Percentiles rank a stretch among this genome's conserved stretches.
These are phyloP conservation scores for Eospalax fontanierii DNA, from an alignment of 2,797 vertebrate species.

Conservation along the genomic window DNA sequence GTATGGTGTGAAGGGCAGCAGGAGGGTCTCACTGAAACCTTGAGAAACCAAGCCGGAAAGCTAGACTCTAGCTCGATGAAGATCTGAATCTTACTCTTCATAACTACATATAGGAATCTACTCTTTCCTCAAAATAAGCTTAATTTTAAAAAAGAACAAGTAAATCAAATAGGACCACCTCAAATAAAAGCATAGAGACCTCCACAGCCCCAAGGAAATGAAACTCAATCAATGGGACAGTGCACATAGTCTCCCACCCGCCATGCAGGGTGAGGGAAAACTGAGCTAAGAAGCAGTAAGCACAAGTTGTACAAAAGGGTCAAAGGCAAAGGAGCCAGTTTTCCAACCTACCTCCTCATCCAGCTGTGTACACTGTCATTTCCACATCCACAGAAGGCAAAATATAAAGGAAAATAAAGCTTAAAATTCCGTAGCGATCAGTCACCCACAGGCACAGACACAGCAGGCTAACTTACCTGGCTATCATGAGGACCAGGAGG, in stretches of 20 bases:
- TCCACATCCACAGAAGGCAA: constrained; percentile 56
- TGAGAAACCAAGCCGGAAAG: too few species aligned
- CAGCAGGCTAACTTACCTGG: constrained; percentile 77
- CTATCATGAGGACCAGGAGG: constrained; percentile 83
- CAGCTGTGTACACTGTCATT: constrained; percentile 80
- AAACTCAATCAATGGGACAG: too few species aligned
- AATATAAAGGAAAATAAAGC: constrained; percentile 53
- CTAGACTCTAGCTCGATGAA: neutral
- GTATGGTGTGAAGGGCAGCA: too few species aligned
- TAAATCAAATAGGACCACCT: neutral
- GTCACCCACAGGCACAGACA: accelerated
- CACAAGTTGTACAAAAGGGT: neutral
- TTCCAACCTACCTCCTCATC: constrained; percentile 85
- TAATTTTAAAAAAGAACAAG: neutral
- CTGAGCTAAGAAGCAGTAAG: neutral
- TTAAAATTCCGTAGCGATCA: neutral
- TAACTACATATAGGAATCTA: neutral
- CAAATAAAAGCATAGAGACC: neutral
- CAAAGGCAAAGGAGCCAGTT: neutral
- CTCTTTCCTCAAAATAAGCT: neutral
- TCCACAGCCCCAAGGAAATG: neutral
- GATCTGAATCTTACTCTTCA: neutral
- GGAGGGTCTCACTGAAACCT: neutral
- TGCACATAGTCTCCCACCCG: too few species aligned
- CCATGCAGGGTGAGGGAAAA: neutral